phyloP scores from a whole-genome alignment of 1,140 invertebrate species.

The Tribolium castaneum region DNA sequence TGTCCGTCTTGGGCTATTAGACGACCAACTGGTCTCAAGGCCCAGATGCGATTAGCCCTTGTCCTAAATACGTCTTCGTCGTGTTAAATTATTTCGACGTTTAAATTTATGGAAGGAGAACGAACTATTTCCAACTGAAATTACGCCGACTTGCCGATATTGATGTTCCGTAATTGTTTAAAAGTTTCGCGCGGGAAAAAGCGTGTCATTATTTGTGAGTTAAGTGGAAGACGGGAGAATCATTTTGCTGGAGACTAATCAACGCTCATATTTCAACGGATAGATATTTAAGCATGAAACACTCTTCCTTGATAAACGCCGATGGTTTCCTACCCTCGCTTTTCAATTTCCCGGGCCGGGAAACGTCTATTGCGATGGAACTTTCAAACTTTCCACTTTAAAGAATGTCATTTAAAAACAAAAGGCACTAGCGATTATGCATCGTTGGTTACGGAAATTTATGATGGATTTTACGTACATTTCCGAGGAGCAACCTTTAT shows the following conservation, averaged over 20 bases:
- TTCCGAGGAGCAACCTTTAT: not conserved
- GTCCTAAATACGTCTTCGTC: slow-evolving; percentile 22
- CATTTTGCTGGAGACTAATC: slow-evolving; percentile 18
- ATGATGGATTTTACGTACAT: slow-evolving; percentile 22
- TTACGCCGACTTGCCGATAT: not conserved
- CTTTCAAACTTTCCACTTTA: slow-evolving; percentile 34
- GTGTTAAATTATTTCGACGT: slow-evolving; percentile 10
- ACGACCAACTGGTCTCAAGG: slow-evolving; percentile 15
- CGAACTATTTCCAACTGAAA: slow-evolving; percentile 21
- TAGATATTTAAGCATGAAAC: slow-evolving; percentile 33
- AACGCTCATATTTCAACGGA: slow-evolving; percentile 33
- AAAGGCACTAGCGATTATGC: slow-evolving; percentile 24
- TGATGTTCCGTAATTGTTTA: no score
- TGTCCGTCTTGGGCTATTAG: slow-evolving; percentile 31
- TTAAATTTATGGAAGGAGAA: slow-evolving; percentile 23
- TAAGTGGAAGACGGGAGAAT: not conserved
- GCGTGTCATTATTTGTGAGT: not conserved
- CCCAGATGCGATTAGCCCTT: slow-evolving; percentile 25
- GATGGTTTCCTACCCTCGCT: slow-evolving; percentile 35
- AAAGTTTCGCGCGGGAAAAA: no score
- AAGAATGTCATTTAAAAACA: slow-evolving; percentile 35
- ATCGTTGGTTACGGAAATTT: slow-evolving; percentile 15
- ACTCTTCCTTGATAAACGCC: slow-evolving; percentile 39
- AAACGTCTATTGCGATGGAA: slow-evolving; percentile 36
- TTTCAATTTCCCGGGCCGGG: slow-evolving; percentile 38